Conservation (phyloP, 2,888 invertebrate genomes). For the Folsomia candida region DNA sequence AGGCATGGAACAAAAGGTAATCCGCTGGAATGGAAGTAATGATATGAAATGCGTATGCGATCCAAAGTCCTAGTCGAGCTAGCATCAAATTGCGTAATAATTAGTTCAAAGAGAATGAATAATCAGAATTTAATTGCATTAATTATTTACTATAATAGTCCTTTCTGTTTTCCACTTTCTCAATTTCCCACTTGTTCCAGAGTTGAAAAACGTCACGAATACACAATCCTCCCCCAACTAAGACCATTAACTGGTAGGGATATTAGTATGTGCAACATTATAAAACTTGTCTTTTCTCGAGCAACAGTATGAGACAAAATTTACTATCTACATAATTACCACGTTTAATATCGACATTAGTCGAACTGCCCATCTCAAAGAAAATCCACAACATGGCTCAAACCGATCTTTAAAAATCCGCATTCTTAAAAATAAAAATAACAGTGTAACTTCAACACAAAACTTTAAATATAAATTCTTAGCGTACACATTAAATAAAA, state of each 20-base stretch:
- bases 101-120: neutral
- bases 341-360: conserved; percentile 15
- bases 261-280: neutral
- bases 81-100: neutral
- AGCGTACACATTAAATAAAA: too few species aligned
- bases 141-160: conserved; percentile 20
- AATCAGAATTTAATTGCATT: neutral
- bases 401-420: conserved; percentile 21
- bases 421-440: conserved; percentile 22
- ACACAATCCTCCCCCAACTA: conserved; percentile 17
- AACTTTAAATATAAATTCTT: too few species aligned
- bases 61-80: conserved; percentile 24
- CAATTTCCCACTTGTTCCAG: conserved; percentile 19
- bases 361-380: conserved; percentile 26
- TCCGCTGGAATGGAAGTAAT: conserved; percentile 12
- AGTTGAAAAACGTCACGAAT: conserved; percentile 12
- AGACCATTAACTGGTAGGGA: conserved; percentile 16
- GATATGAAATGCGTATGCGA: conserved; percentile 16
- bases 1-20: conserved; percentile 11
- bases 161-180: neutral
- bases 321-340: conserved; percentile 2
- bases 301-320: neutral
- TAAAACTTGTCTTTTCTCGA: neutral
- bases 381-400: conserved; percentile 36
- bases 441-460: too few species aligned